A percentile compares a stretch with the other conserved stretches of the same genome.
Conservation (phyloP, 2,113 vertebrate species). For the Phylloscopus trochilus region DNA sequence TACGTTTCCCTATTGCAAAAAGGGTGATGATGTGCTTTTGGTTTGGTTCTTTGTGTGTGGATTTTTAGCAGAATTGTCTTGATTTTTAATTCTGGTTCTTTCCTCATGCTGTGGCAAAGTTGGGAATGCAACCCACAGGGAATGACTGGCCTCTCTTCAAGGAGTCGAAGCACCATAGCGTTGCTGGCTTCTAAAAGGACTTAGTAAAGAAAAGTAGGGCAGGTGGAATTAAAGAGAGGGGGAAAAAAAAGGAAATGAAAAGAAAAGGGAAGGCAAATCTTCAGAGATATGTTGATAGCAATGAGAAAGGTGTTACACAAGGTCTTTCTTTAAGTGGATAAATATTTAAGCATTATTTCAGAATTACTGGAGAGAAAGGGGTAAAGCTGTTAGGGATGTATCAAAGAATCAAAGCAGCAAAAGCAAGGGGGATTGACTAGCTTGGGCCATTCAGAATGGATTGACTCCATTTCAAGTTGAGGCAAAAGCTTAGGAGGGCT, state of each 20-base stretch:
- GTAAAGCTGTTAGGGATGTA: background rate
- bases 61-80: background rate
- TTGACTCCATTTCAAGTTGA: background rate
- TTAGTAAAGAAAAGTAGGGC: background rate
- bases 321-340: background rate
- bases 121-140: background rate
- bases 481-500: background rate
- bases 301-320: background rate
- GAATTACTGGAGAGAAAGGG: background rate
- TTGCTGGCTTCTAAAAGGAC: background rate
- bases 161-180: accelerated
- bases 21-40: background rate
- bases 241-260: background rate
- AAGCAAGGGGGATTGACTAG: background rate
- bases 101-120: background rate
- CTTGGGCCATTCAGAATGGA: background rate
- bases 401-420: background rate
- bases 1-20: accelerated
- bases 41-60: background rate
- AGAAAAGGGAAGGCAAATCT: background rate
- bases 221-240: background rate
- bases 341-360: background rate
- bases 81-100: background rate
- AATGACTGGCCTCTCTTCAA: background rate
- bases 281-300: background rate